These are phyloP conservation scores for Myiagra hebetior DNA, from an alignment of 2,113 vertebrate species.

Conservation along the genomic window DNA sequence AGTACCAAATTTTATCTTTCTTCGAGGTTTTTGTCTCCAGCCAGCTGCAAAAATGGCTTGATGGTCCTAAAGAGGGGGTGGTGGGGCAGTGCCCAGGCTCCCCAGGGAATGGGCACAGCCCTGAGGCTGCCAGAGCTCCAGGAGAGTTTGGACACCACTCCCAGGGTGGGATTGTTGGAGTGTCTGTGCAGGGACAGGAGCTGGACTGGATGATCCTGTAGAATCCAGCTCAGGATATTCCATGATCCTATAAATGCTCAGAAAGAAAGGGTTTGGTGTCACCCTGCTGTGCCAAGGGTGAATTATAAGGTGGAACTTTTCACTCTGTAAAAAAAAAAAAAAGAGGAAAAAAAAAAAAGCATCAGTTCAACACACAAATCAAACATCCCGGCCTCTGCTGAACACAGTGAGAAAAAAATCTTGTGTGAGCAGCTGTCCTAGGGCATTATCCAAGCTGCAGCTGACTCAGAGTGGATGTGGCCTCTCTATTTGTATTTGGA, in stretches of 20 bases:
- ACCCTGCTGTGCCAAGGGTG: neutral
- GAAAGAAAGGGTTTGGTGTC: neutral
- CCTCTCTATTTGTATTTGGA: neutral
- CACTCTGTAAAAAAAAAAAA: neutral
- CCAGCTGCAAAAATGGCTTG: neutral
- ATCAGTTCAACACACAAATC: neutral
- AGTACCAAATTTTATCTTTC: neutral
- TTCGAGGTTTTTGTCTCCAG: neutral
- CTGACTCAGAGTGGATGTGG: neutral
- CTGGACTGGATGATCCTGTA: neutral
- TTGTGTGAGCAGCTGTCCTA: neutral
- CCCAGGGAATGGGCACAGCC: neutral
- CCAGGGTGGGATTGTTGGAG: neutral
- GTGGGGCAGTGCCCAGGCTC: neutral
- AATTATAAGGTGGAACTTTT: neutral
- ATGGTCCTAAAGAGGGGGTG: neutral
- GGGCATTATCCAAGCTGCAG: neutral
- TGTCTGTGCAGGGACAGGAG: neutral
- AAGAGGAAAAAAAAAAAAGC: neutral
- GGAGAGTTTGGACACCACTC: accelerated
- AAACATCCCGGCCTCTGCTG: neutral
- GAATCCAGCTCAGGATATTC: neutral
- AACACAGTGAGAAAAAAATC: neutral
- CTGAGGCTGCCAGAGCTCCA: neutral
- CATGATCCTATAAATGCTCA: neutral